These are phyloP conservation scores for Parapsyche elsis DNA, from an alignment of 1,140 invertebrate genomes.

Conservation along the genomic window DNA sequence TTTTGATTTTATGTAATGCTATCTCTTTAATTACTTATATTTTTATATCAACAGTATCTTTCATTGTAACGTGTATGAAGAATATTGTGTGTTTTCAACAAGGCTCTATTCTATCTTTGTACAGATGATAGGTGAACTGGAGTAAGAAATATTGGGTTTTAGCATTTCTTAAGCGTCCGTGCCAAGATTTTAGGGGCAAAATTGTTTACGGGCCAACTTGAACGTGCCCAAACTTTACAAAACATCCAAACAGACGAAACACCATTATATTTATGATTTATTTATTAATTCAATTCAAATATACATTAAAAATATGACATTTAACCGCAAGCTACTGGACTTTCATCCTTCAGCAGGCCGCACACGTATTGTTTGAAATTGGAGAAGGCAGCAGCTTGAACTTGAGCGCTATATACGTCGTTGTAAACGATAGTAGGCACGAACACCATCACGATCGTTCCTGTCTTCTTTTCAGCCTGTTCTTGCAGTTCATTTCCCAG, in stretches of 20 bases:
- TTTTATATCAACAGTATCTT: too few relatives aligned
- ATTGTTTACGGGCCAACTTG: slow-evolving; percentile 38
- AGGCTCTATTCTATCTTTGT: not conserved
- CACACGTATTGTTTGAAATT: slow-evolving; percentile 45
- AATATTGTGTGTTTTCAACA: too few relatives aligned
- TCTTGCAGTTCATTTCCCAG: slow-evolving; percentile 36
- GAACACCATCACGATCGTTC: slow-evolving; percentile 42
- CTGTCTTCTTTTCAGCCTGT: slow-evolving; percentile 38
- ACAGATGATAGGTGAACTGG: slow-evolving; percentile 32
- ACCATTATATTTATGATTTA: not conserved
- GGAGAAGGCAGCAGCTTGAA: slow-evolving; percentile 38
- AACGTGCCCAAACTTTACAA: slow-evolving; percentile 25
- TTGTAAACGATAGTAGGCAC: slow-evolving; percentile 51
- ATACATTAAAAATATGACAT: not conserved
- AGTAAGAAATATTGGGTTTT: slow-evolving; percentile 31
- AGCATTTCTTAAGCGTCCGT: slow-evolving; percentile 25
- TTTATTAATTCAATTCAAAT: slow-evolving; percentile 11
- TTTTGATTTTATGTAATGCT: too few relatives aligned
- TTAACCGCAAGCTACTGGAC: slow-evolving; percentile 19
- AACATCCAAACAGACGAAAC: slow-evolving; percentile 5
- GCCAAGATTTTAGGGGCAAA: slow-evolving; percentile 22
- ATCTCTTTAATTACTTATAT: too few relatives aligned
- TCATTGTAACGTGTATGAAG: too few relatives aligned
- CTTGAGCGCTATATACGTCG: slow-evolving; percentile 17
- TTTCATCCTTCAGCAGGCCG: slow-evolving; percentile 2